Conservation (phyloP, 2,797 vertebrate species). For the Urocyon cinereoargenteus region DNA sequence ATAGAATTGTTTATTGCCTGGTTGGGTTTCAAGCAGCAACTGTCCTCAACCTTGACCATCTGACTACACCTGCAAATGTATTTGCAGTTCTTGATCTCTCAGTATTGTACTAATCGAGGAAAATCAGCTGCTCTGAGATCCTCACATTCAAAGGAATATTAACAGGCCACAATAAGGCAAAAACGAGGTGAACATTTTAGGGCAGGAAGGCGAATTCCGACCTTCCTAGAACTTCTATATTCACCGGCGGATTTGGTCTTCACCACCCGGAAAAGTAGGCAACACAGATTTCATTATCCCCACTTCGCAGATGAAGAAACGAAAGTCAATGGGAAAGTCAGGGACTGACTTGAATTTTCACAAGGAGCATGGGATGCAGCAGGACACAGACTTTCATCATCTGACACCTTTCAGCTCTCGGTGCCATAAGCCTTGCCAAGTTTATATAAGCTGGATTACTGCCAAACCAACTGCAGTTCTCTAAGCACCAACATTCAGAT, state of each 20-base stretch:
- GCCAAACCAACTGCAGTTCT: conserved; percentile 69
- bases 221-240: background rate
- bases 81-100: background rate
- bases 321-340: background rate
- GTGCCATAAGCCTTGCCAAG: conserved; percentile 31
- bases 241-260: background rate
- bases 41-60: background rate
- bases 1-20: background rate
- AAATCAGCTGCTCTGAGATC: background rate
- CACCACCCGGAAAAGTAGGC: background rate
- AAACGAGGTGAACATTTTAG: background rate
- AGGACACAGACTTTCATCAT: conserved; percentile 48
- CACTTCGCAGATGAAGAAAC: conserved; percentile 56
- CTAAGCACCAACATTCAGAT: conserved; percentile 46
- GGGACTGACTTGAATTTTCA: conserved; percentile 15
- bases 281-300: background rate
- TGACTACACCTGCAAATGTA: background rate
- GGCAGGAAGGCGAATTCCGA: background rate
- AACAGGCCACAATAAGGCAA: background rate
- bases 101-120: background rate
- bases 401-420: conserved; percentile 46
- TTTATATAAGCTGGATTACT: conserved; percentile 51
- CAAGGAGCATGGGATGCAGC: background rate
- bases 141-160: background rate
- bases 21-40: conserved; percentile 27